A percentile compares a stretch with the other conserved stretches of the same genome.
phyloP scores from a whole-genome alignment of 2,888 invertebrate genomes.

The Adelphocoris suturalis region DNA sequence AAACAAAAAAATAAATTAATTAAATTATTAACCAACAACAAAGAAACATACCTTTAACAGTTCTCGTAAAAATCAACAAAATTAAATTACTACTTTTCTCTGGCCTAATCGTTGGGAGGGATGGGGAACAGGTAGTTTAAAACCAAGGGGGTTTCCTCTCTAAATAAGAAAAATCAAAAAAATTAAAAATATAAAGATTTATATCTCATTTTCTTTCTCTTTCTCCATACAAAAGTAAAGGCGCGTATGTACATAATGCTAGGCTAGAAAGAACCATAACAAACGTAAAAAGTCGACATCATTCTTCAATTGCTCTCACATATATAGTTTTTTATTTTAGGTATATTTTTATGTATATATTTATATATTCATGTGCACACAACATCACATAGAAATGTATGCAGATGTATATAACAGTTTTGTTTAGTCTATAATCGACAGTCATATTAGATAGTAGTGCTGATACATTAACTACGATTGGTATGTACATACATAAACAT shows the following conservation, averaged over 20 bases:
- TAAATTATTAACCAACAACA: conserved; percentile 63
- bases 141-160: not conserved
- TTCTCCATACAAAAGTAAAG: conserved; percentile 71
- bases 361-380: conserved; percentile 66
- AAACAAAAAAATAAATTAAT: conserved; percentile 58
- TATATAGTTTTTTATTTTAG: conserved; percentile 66
- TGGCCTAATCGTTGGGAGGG: conserved; percentile 71
- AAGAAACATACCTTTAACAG: conserved; percentile 59
- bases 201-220: conserved; percentile 48
- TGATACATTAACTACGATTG: conserved; percentile 71
- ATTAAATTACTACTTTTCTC: conserved; percentile 72
- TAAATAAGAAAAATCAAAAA: not conserved
- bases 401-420: conserved; percentile 70
- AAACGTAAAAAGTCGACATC: conserved; percentile 68
- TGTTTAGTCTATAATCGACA: conserved; percentile 74
- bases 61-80: conserved; percentile 71
- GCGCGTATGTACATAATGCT: conserved; percentile 73
- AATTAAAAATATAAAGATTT: conserved; percentile 34
- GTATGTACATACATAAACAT: conserved; percentile 72
- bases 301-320: conserved; percentile 69
- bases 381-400: conserved; percentile 68
- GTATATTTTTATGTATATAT: conserved; percentile 61
- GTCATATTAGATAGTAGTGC: conserved; percentile 72
- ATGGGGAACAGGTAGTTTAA: conserved; percentile 56
- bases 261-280: conserved; percentile 64